phyloP scores from a whole-genome alignment of 2,113 vertebrate genomes.

The Cygnus buccinator region DNA sequence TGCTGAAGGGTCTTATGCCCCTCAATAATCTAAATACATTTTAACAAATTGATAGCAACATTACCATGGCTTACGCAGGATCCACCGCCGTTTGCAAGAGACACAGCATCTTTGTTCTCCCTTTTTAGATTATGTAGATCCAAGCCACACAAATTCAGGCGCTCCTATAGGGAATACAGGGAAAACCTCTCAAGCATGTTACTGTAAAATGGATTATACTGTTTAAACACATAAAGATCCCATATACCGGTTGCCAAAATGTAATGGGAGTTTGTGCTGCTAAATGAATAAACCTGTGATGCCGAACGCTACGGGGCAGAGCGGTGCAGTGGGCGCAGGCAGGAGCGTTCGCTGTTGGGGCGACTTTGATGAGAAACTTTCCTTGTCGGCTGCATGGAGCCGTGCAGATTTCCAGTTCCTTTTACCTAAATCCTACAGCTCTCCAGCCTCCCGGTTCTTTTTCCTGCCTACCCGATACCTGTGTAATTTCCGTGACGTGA shows the following conservation, averaged over 20 bases:
- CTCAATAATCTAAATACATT: neutral
- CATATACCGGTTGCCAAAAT: neutral
- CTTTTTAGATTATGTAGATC: neutral
- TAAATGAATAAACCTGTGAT: constrained; percentile 12
- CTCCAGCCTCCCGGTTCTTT: accelerated
- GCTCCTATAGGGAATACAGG: neutral
- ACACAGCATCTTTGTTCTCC: constrained; percentile 10
- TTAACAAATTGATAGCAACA: constrained; percentile 3
- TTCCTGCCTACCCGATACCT: neutral
- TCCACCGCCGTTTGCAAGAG: accelerated
- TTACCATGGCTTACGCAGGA: neutral
- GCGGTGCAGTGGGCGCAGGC: accelerated
- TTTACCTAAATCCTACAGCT: neutral
- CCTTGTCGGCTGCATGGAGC: neutral
- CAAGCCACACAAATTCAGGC: constrained; percentile 19
- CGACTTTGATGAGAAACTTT: accelerated
- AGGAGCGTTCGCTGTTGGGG: neutral
- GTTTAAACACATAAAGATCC: constrained; percentile 7
- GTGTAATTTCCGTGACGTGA: neutral
- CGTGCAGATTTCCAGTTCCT: neutral
- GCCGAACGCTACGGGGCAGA: neutral
- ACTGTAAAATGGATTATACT: constrained; percentile 28
- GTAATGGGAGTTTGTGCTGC: constrained; percentile 29
- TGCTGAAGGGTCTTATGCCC: constrained; percentile 30
- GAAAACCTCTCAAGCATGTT: neutral